Conservation (phyloP, 1,140 invertebrate species). For the Orussus abietinus region DNA sequence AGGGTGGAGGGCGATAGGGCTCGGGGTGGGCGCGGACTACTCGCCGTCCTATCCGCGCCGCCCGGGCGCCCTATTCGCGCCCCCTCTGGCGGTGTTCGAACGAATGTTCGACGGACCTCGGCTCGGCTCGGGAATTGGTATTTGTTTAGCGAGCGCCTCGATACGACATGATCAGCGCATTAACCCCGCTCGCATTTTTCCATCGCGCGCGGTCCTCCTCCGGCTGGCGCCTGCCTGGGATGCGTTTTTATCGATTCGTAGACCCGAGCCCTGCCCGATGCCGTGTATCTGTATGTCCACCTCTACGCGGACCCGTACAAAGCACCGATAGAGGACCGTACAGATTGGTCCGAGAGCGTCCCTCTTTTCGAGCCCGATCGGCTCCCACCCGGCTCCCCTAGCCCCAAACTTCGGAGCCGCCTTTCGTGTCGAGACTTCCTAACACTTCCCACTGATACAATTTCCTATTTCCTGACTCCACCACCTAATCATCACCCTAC, state of each 20-base stretch:
- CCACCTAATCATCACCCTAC: no score
- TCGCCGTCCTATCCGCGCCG: no score
- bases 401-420: conserved; percentile 26
- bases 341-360: conserved; percentile 51
- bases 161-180: conserved; percentile 54
- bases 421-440: no score
- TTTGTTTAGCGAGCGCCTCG: conserved; percentile 46
- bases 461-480: no score
- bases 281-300: conserved; percentile 33
- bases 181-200: conserved; percentile 49
- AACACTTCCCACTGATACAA: no score
- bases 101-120: no score
- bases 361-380: conserved; percentile 40
- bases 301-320: conserved; percentile 40
- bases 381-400: conserved; percentile 21
- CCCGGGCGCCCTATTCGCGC: no score
- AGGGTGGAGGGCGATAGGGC: no score
- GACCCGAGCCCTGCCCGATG: conserved; percentile 40
- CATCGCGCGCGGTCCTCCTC: conserved; percentile 40
- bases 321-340: conserved; percentile 50
- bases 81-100: no score
- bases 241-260: conserved; percentile 57
- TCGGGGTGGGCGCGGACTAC: no score
- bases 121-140: no score
- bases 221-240: conserved; percentile 53